Conservation (phyloP, 2,797 vertebrate species). For the Melanotaenia maccullochi region DNA sequence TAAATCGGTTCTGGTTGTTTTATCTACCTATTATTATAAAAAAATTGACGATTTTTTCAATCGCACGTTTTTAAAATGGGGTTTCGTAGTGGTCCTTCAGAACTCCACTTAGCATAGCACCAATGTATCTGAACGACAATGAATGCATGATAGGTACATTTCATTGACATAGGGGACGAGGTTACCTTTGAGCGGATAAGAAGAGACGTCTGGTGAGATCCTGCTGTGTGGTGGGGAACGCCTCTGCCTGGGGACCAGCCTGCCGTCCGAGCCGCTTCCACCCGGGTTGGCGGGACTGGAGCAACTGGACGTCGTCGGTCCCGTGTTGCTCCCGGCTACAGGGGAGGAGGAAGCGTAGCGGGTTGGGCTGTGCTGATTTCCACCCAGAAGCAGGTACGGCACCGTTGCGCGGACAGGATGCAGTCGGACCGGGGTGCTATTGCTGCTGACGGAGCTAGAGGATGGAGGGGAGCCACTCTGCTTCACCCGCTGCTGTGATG, state of each 20-base stretch:
- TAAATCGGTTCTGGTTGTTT: accelerated
- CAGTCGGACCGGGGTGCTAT: conserved; percentile 71
- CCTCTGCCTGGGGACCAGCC: conserved; percentile 81
- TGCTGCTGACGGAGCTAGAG: conserved; percentile 71
- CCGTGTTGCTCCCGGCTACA: conserved; percentile 83
- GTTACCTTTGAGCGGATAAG: conserved; percentile 88
- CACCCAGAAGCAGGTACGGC: conserved; percentile 88
- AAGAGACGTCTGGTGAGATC: conserved; percentile 84
- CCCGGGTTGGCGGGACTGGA: conserved; percentile 76
- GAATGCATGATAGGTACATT: conserved; percentile 18
- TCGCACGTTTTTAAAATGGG: conserved; percentile 31
- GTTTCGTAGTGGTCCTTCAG: conserved; percentile 15
- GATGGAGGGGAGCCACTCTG: conserved; percentile 79
- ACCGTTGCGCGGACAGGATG: conserved; percentile 81
- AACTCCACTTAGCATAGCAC: conserved; percentile 56
- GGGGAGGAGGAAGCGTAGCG: conserved; percentile 79
- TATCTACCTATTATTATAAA: accelerated
- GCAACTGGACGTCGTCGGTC: conserved; percentile 80
- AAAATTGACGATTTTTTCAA: neutral
- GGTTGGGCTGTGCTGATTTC: conserved; percentile 87
- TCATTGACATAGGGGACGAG: neutral
- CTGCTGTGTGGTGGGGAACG: conserved; percentile 81
- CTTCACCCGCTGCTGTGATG: conserved; percentile 81
- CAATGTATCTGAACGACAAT: conserved; percentile 43
- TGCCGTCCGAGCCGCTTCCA: conserved; percentile 80